Conservation (phyloP, 1,140 invertebrate species). For the Brachionus rotundiformis region DNA sequence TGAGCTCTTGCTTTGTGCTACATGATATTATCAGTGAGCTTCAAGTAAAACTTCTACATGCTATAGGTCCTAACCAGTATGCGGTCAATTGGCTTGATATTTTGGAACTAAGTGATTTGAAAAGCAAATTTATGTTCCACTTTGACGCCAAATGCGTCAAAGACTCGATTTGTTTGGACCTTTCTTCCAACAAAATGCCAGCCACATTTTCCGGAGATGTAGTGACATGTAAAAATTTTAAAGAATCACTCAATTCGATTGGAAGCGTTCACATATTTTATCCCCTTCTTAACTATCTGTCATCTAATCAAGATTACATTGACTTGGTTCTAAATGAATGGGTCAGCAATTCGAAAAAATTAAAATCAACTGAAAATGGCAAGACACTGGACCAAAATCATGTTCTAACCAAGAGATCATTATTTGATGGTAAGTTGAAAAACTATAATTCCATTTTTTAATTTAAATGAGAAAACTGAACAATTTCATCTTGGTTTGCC, state of each 20-base stretch:
- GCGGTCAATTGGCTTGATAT: constrained; percentile 42
- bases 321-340: constrained; percentile 67
- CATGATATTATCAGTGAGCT: constrained; percentile 29
- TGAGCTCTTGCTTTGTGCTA: constrained; percentile 39
- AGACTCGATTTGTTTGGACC: constrained; percentile 10
- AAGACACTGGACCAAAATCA: not conserved
- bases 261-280: constrained; percentile 69
- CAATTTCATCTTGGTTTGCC: too few species aligned
- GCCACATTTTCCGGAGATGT: not conserved
- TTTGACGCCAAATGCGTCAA: constrained; percentile 47
- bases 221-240: constrained; percentile 16
- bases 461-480: too few species aligned
- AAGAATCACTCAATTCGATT: constrained; percentile 62
- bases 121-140: constrained; percentile 52
- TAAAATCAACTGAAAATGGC: constrained; percentile 53
- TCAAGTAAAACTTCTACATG: constrained; percentile 1
- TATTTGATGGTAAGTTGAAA: not conserved
- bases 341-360: constrained; percentile 67
- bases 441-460: too few species aligned
- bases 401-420: not conserved
- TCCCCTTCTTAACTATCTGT: constrained; percentile 68
- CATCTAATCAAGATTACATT: constrained; percentile 22
- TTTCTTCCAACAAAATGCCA: constrained; percentile 2
- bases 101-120: constrained; percentile 45
- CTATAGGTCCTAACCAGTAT: constrained; percentile 42